These are phyloP conservation scores for Montipora efflorescens DNA, from an alignment of 64 coral and sea anemone species.

Conservation along the genomic window DNA sequence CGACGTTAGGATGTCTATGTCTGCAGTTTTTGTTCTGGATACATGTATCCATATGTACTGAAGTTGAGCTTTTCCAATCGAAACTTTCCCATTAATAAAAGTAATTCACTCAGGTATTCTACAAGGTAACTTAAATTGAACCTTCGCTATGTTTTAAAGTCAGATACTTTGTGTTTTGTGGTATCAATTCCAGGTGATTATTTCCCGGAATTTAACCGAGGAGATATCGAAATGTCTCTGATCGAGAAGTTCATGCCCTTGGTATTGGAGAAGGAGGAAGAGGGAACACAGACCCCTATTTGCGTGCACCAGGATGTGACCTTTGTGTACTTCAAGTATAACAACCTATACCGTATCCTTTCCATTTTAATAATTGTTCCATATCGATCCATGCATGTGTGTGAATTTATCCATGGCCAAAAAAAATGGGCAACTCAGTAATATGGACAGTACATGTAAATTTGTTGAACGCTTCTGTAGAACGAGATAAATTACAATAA, in stretches of 20 bases:
- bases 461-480: too few relatives aligned
- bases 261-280: conserved; percentile 96
- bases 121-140: neutral
- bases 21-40: conserved; percentile 90
- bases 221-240: conserved; percentile 85
- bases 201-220: conserved; percentile 97
- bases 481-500: too few relatives aligned
- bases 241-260: conserved; percentile 99
- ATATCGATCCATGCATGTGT: neutral
- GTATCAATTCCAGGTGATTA: conserved; percentile 75
- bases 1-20: conserved; percentile 88
- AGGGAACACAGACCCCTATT: conserved; percentile 88
- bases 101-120: neutral
- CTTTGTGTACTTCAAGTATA: conserved; percentile 97
- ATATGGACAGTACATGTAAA: too few relatives aligned
- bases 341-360: conserved; percentile 99
- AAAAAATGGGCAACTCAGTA: neutral
- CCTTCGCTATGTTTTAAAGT: neutral
- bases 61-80: neutral
- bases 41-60: neutral
- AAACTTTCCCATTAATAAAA: neutral
- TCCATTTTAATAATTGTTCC: neutral
- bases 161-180: neutral
- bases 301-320: conserved; percentile 93
- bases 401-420: neutral